A percentile compares a stretch with the other conserved stretches of the same genome.
Evolutionary conservation across 2,113 vertebrate genomes (phyloP).

Genomic region (Thomomys bottae): DNA sequence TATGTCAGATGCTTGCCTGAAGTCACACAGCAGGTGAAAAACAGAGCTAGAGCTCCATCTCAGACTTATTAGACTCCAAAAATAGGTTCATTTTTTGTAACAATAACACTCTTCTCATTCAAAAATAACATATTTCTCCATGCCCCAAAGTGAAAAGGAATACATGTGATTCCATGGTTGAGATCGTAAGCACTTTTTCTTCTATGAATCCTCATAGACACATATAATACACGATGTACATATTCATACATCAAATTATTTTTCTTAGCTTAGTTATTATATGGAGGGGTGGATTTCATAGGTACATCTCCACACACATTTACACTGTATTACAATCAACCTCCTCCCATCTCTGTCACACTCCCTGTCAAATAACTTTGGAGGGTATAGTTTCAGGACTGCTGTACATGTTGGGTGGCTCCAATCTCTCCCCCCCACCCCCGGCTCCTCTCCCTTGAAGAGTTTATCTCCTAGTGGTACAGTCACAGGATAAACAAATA

Average conservation of each 20-base stretch:
- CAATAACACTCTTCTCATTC: constrained; percentile 53
- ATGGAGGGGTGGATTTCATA: too few species aligned
- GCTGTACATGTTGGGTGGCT: neutral
- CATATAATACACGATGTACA: neutral
- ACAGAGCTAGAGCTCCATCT: neutral
- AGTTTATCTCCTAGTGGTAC: neutral
- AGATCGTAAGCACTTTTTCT: neutral
- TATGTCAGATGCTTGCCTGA: constrained; percentile 10
- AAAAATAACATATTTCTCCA: too few species aligned
- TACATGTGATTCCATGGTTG: neutral
- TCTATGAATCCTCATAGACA: neutral
- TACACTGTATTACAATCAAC: too few species aligned
- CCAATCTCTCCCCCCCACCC: too few species aligned
- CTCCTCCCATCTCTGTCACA: too few species aligned
- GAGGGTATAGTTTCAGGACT: neutral
- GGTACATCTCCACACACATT: too few species aligned
- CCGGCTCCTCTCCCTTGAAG: neutral
- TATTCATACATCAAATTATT: constrained; percentile 6
- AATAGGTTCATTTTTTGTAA: constrained; percentile 34
- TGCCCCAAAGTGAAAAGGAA: constrained; percentile 24
- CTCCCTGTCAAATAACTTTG: neutral
- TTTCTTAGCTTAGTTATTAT: too few species aligned
- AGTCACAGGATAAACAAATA: neutral
- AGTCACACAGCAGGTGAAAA: constrained; percentile 22
- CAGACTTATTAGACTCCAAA: neutral